phyloP scores from a whole-genome alignment of 2,888 invertebrate genomes.

The Lasius platythorax region DNA sequence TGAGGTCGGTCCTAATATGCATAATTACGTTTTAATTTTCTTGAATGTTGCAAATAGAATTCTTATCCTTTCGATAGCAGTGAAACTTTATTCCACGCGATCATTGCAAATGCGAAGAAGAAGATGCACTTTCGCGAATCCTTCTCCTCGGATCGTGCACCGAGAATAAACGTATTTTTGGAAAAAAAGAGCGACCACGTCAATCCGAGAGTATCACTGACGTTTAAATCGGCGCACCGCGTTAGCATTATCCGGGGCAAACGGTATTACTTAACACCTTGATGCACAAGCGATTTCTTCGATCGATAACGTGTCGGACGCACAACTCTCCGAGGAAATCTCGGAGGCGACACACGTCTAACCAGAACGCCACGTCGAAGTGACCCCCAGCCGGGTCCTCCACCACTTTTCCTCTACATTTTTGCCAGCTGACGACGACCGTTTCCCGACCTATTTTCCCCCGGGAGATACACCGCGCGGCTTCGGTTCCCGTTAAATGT shows the following conservation, averaged over 20 bases:
- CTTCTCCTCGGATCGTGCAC: neutral
- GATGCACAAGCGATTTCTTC: slow-evolving; percentile 55
- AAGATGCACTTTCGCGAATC: neutral
- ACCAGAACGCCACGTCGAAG: slow-evolving; percentile 33
- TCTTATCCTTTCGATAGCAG: too few species aligned
- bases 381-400: slow-evolving; percentile 52
- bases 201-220: neutral
- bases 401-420: slow-evolving; percentile 70
- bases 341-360: slow-evolving; percentile 63
- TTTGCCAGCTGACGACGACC: slow-evolving; percentile 71
- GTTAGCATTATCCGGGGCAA: slow-evolving; percentile 15
- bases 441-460: slow-evolving; percentile 58
- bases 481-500: slow-evolving; percentile 59
- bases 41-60: neutral
- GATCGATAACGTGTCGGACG: slow-evolving; percentile 62
- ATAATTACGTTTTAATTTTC: too few species aligned
- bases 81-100: neutral
- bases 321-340: slow-evolving; percentile 53
- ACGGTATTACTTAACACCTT: slow-evolving; percentile 58
- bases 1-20: too few species aligned
- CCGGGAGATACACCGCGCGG: slow-evolving; percentile 53
- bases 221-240: neutral
- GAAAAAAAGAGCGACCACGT: too few species aligned
- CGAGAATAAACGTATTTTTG: neutral
- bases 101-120: neutral